These are phyloP conservation scores for Rhynchophorus ferrugineus DNA, from an alignment of 1,140 invertebrate genomes.

Conservation along the genomic window DNA sequence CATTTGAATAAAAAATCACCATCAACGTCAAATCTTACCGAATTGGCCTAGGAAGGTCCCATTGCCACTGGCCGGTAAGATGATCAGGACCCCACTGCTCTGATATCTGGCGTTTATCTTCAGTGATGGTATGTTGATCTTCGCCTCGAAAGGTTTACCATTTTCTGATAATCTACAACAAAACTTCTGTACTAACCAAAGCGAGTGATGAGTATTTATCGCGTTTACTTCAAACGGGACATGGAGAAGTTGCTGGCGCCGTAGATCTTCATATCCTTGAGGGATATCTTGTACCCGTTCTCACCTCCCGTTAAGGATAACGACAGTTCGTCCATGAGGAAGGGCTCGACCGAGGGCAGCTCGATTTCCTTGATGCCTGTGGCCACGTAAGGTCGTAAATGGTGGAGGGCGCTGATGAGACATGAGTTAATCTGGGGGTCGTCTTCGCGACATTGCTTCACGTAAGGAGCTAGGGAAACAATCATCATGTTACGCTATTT, in stretches of 20 bases:
- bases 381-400: conserved; percentile 57
- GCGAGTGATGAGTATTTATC: neutral
- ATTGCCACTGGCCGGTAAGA: conserved; percentile 62
- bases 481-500: too few relatives aligned
- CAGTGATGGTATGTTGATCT: conserved; percentile 57
- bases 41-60: conserved; percentile 62
- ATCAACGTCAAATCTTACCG: conserved; percentile 40
- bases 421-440: conserved; percentile 59
- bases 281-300: conserved; percentile 61
- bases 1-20: conserved; percentile 10
- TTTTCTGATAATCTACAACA: conserved; percentile 44
- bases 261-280: conserved; percentile 59
- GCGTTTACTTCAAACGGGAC: conserved; percentile 52
- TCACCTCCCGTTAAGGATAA: conserved; percentile 60
- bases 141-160: conserved; percentile 57
- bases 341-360: conserved; percentile 62
- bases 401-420: conserved; percentile 52
- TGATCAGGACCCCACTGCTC: conserved; percentile 62
- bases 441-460: conserved; percentile 58
- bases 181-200: neutral
- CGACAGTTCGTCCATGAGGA: conserved; percentile 60
- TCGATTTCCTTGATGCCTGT: conserved; percentile 61
- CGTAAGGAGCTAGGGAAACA: conserved; percentile 63
- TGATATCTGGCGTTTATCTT: conserved; percentile 60
- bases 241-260: conserved; percentile 64